phyloP scores from a whole-genome alignment of 2,888 invertebrate genomes.

The Microplitis manilae region DNA sequence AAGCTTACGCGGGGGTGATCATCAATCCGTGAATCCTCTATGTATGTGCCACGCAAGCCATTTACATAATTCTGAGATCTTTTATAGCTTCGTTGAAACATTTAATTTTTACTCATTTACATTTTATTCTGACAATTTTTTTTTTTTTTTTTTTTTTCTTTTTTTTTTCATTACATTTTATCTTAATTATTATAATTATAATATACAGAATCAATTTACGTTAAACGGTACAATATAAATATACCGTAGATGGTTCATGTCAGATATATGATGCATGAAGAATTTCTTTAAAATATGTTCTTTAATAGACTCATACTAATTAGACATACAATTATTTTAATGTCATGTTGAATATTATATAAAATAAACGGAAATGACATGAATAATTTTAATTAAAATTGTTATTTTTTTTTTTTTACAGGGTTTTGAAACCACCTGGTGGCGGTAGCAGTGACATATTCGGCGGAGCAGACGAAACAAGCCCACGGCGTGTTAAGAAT shows the following conservation, averaged over 20 bases:
- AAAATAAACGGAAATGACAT: background rate
- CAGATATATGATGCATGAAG: background rate
- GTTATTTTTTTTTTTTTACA: constrained; percentile 55
- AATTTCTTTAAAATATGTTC: background rate
- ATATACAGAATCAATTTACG: background rate
- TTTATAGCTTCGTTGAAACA: constrained; percentile 14
- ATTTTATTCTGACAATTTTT: background rate
- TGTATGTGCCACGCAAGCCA: constrained; percentile 11
- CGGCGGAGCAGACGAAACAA: constrained; percentile 64
- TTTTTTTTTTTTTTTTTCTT: background rate
- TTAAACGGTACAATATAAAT: background rate
- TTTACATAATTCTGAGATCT: constrained; percentile 39
- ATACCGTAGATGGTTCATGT: background rate
- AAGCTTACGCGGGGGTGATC: constrained; percentile 36
- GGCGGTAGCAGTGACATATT: constrained; percentile 78
- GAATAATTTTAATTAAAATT: background rate
- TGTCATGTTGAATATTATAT: background rate
- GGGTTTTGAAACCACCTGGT: constrained; percentile 78
- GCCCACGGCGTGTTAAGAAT: constrained; percentile 66
- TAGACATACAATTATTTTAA: background rate
- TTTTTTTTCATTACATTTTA: background rate
- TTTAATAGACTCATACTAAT: background rate
- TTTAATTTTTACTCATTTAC: constrained; percentile 21
- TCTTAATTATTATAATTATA: background rate
- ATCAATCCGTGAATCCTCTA: constrained; percentile 43